Evolutionary conservation across 2,797 vertebrate species (phyloP).

Genomic region (Loriculus beryllinus): DNA sequence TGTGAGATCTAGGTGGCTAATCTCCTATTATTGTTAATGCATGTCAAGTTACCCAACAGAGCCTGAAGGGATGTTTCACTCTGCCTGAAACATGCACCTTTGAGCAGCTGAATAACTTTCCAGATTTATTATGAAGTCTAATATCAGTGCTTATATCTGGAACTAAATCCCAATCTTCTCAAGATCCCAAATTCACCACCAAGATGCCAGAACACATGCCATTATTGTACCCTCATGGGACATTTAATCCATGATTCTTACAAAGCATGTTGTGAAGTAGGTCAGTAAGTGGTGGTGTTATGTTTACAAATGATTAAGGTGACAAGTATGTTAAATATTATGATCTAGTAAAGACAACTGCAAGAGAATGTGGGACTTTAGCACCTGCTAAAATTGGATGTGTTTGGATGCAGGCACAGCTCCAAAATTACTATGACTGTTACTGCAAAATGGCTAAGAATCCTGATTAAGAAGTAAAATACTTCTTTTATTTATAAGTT

Average conservation of each 20-base stretch:
- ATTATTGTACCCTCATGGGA: background rate
- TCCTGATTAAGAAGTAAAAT: background rate
- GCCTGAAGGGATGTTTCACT: background rate
- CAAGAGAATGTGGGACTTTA: background rate
- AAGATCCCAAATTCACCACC: background rate
- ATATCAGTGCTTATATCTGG: background rate
- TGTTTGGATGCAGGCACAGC: background rate
- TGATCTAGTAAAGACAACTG: background rate
- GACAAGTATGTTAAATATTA: background rate
- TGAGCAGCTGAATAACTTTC: background rate
- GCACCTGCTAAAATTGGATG: background rate
- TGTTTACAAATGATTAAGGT: background rate
- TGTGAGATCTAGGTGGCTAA: background rate
- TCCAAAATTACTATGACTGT: background rate
- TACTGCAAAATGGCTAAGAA: background rate
- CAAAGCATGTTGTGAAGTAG: background rate
- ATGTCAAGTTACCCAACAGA: background rate
- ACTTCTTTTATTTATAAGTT: background rate
- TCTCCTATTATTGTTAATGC: background rate
- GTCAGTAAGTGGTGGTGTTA: background rate
- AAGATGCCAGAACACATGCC: background rate
- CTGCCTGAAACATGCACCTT: accelerated
- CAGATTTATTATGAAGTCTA: background rate
- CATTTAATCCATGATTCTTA: background rate
- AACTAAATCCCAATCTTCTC: background rate